phyloP scores from a whole-genome alignment of 2,797 vertebrate species.

The Enteromius paludinosus region DNA sequence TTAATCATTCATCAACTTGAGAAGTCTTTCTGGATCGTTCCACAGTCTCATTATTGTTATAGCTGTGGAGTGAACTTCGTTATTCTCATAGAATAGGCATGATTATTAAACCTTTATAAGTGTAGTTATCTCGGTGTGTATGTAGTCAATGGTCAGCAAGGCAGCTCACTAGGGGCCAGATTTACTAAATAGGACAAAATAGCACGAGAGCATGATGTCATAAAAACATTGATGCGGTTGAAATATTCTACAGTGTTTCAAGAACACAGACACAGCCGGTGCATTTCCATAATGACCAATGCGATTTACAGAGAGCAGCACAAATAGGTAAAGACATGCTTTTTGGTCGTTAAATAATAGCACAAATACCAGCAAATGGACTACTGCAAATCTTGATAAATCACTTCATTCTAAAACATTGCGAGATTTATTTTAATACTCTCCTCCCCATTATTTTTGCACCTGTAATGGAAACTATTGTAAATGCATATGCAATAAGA shows the following conservation, averaged over 20 bases:
- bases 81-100: not conserved
- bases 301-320: not conserved
- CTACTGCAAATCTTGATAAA: not conserved
- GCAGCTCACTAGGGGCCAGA: not conserved
- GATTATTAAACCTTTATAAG: not conserved
- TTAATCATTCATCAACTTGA: not conserved
- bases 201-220: not conserved
- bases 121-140: not conserved
- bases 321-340: not conserved
- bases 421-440: not conserved
- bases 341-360: not conserved
- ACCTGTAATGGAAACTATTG: not conserved
- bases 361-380: not conserved
- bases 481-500: not conserved
- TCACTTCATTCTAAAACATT: not conserved
- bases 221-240: not conserved
- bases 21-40: not conserved
- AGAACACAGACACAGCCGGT: not conserved
- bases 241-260: not conserved
- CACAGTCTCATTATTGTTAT: not conserved
- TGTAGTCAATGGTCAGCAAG: not conserved
- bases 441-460: not conserved
- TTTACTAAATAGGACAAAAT: not conserved
- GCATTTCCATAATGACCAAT: not conserved
- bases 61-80: not conserved